Base-by-base conservation (phyloP, 2,888 invertebrate genomes). In the Ferrisia virgata region DNA sequence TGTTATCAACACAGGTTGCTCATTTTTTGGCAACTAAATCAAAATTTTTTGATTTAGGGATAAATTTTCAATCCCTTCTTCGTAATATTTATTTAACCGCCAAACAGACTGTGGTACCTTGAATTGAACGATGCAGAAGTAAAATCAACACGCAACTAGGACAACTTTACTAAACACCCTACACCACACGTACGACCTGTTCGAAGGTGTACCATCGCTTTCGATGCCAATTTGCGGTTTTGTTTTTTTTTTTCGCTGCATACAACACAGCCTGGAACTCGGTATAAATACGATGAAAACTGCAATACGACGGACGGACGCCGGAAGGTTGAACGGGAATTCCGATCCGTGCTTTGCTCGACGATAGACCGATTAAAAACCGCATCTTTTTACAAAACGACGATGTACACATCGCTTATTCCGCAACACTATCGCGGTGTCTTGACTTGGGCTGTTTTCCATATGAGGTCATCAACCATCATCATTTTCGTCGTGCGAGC, bases 201-300 rank as follows among this genome's bases (percentile, higher is more conserved):
- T 64, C 64, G 64, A 64, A 64, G 72, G 53, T 39, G 58, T 72
- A 72, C 47, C 28, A 64, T n/a, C 33, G n/a, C 8, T 72, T 72
- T 72, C 72, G 72, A 72, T 72, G 72, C 72, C 72, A 72, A 72
- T 33, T 72, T 72, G 72, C 36, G 72, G 72, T 72, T 72, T 33
- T 72, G 33, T 1, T n/a, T 33, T 22, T 15, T 9, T 64, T 11
- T n/a, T 64, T 9, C 25, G 58, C 58, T 33, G 33, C 6, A 33
- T n/a, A n/a, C n/a, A n/a, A n/a, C n/a, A n/a, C n/a, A n/a, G n/a
- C n/a, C n/a, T n/a, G n/a, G n/a, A n/a, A n/a, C n/a, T n/a, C n/a
- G n/a, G n/a, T 2, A 33, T 72, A n/a, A 13, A 11, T 22, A 2
- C 72, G 72, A 36, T 72, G 72, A 33, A 72, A 72, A 72, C n/a